Evolutionary conservation across 1,140 invertebrate genomes (phyloP), one percentile per base, ranked within the genome.

Genomic region (Leptinotarsa lineolata): DNA sequence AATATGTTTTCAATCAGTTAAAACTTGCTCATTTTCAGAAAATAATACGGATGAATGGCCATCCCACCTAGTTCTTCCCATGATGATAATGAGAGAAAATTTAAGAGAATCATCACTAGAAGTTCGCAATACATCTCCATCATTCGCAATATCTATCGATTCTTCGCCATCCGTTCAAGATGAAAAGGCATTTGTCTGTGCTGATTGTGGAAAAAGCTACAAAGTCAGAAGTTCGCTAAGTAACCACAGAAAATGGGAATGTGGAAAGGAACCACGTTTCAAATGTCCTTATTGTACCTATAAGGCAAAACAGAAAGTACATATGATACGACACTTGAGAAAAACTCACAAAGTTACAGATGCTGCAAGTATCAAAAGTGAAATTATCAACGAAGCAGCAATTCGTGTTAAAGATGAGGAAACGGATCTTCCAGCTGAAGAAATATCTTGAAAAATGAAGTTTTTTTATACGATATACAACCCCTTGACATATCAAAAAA

Each of bases 191-290:
- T 75, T 86, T 85, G 80, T 86, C 85, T 74, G 86, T 85, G 30
- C 20, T 12, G 67, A 68, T 22, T 76, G 75, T 44, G 75, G 60
- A 13, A 71, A 70, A 59, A 74, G 70, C 15, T 80, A 80, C 68
- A 80, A 80, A 58, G 72, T 76, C 44, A 74, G 93, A 84, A 93
- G 91, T 69, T 93, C 92, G 79, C 85, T 94, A 78, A 87, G 92
- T 48, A 94, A 93, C 82, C 92, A 94, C 82, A 91, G 93, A 84
- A 94, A 93, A 83, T 94, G 92, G 92, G 93, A 94, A 83, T 94
- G 93, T 83, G 92, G 92, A 76, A 93, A 93, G 84, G 92, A 94
- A 83, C 92, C 92, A 1, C 92, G 93, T 83, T 94, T 94, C 83
- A 91, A 92, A 79, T 94, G 93, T 84, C 91, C 91, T 6, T 92